Evolutionary conservation across 2,797 vertebrate genomes (phyloP), one percentile per base, ranked within the genome.

Genomic region (Oreochromis grahami): DNA sequence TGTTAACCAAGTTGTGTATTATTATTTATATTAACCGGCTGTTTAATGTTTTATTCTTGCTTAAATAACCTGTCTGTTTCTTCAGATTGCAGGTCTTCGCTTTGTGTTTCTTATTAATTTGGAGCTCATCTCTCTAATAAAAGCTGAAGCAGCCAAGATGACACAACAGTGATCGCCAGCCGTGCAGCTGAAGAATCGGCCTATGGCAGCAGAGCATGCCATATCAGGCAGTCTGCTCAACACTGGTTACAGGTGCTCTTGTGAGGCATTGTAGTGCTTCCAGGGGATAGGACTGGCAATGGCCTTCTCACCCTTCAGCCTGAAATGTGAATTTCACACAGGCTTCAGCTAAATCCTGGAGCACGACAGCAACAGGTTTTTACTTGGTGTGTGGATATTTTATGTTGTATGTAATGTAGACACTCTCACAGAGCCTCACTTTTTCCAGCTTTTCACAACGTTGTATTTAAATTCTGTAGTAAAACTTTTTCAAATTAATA

Each of bases 101-200:
- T 99, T 99, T 17, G 98, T 99, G 87, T 99, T 99, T 94, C 96
- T 99, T 80, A 99, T 99, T 94, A 99, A 99, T 94, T 96, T 98
- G 94, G 98, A 99, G 86, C 97, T 99, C 82, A 99, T 99, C 43
- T 97, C 98, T 7, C 97, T 99, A 72, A 99, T 99, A 92, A 98
- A 98, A 96, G 98, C 98, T 0, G 98, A 99, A 94, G 97, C 98
- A 7, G 98, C 98, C 84, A 99, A 99, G 94, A 97, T 99, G 95
- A 96, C 96, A 13, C 98, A 98, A 89, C 97, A 97, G 91, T 99
- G 96, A 98, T 68, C 1, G 38, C 53, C 56, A 7, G 48, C 48
- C 76, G 19, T 13, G 32, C 14, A 43, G 77, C 77, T 55, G 78
- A 55, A 32, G 24, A 84, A 34, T n/a, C 14, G 2, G 60, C 26